Percentiles rank a stretch among this genome's conserved stretches.
phyloP scores from a whole-genome alignment of 2,113 vertebrate genomes.

The Lophius piscatorius region DNA sequence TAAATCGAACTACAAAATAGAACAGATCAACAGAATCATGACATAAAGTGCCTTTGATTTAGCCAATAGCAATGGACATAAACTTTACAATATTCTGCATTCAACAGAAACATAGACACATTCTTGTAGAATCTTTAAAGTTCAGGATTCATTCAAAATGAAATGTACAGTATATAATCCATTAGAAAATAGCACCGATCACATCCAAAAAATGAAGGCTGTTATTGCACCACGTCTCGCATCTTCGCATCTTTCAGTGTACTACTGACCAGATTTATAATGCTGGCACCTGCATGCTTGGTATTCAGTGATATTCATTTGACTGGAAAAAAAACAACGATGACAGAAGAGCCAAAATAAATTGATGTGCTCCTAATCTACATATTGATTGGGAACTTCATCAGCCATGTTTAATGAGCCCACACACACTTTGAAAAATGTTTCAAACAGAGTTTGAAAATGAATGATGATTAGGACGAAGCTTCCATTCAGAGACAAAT shows the following conservation, averaged over 20 bases:
- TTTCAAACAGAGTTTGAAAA: conserved; percentile 60
- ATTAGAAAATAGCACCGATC: no score
- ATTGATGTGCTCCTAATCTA: conserved; percentile 74
- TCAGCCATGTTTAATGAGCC: conserved; percentile 76
- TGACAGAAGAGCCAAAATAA: conserved; percentile 63
- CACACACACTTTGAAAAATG: no score
- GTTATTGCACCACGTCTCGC: neutral
- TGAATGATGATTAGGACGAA: conserved; percentile 75
- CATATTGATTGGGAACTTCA: conserved; percentile 82
- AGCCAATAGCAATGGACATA: no score
- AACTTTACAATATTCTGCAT: no score
- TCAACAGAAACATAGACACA: neutral
- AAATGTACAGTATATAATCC: no score
- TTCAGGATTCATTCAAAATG: neutral
- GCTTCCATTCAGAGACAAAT: conserved; percentile 62
- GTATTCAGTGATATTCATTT: conserved; percentile 32
- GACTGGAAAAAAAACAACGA: conserved; percentile 13
- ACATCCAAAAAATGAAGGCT: neutral
- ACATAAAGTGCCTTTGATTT: no score
- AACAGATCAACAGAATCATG: no score
- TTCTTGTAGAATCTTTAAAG: neutral
- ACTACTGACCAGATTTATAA: conserved; percentile 1
- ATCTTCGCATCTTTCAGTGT: neutral
- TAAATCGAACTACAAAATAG: no score
- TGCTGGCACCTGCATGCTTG: conserved; percentile 47